Evolutionary conservation across 2,888 invertebrate species (phyloP), one percentile per base, ranked within the genome.

Genomic region (Brachyptera putata): DNA sequence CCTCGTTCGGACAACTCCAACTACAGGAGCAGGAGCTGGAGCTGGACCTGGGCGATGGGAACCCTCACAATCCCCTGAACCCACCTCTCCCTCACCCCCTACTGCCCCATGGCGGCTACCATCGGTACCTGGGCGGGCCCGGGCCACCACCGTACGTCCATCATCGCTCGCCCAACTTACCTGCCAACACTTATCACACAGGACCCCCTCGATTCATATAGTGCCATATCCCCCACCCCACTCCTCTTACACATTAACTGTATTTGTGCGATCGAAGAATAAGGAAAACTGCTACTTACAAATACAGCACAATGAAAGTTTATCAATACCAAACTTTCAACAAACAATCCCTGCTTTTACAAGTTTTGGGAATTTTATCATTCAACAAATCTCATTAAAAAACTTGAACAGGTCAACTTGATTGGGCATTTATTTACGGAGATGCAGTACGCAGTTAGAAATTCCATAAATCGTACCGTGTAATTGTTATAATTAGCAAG

Each of bases 21-120:
- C 76, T 85, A 65, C 73, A 59, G 65, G 65, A 73, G 63, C 65
- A 68, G 67, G 84, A 84, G 68, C 77, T 92, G 71, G 91, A 91
- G 73, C 76, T 93, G 68, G 91, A 91, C 75, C 80, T 94, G 66
- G 94, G 94, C 0, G 93, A 94, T 70, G 91, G 91, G 1, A 84
- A 88, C 21, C 58, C 59, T 26, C 56, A 58, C 60, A 55, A 58
- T 46, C 21, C 46, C 4, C 11, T 30, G 30, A n/a, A n/a, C n/a
- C n/a, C n/a, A n/a, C 63, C 48, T 9, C 61, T 50, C 14, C 57
- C 59, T 9, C 59, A 48, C 25, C 59, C 56, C 39, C 41, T 56
- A 26, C 62, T 39, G 4, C 39, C 59, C 1, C 57, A 60, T 67
- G 65, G 41, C 67, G 66, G 43, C 64, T 64, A 58, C 58, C 61